Conservation (phyloP, 2,113 vertebrate genomes). For the cat (Felis catus) region DNA sequence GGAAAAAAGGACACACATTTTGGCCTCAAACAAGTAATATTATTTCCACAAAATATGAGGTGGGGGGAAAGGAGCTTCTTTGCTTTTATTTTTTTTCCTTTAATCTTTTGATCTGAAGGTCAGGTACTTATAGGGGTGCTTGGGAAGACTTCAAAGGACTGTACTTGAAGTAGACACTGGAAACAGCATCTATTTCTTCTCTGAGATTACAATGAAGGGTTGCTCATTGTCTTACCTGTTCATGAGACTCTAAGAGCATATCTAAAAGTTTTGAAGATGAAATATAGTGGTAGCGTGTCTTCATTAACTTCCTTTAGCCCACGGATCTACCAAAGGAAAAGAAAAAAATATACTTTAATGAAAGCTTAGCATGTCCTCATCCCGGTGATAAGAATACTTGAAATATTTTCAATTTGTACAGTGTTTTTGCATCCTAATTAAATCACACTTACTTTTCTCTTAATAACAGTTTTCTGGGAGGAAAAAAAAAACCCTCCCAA, state of each 20-base stretch:
- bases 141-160: conserved; percentile 61
- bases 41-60: conserved; percentile 18
- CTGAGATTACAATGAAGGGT: conserved; percentile 40
- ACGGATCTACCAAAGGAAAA: not conserved
- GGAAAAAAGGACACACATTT: not conserved
- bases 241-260: not conserved
- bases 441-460: not conserved
- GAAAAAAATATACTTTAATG: not conserved
- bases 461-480: not conserved
- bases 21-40: not conserved
- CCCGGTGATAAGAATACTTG: not conserved
- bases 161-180: not conserved
- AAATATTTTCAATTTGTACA: not conserved
- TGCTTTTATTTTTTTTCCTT: conserved; percentile 50
- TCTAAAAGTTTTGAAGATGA: conserved; percentile 12
- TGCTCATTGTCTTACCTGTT: not conserved
- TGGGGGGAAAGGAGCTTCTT: not conserved
- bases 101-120: conserved; percentile 69
- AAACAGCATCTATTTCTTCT: conserved; percentile 29
- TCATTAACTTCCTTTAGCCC: not conserved
- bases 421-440: not conserved
- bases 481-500: not conserved
- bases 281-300: not conserved
- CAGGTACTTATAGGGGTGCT: conserved; percentile 18
- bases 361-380: not conserved